Conservation (phyloP, 1,140 invertebrate species). For the Helicoverpa zea region DNA sequence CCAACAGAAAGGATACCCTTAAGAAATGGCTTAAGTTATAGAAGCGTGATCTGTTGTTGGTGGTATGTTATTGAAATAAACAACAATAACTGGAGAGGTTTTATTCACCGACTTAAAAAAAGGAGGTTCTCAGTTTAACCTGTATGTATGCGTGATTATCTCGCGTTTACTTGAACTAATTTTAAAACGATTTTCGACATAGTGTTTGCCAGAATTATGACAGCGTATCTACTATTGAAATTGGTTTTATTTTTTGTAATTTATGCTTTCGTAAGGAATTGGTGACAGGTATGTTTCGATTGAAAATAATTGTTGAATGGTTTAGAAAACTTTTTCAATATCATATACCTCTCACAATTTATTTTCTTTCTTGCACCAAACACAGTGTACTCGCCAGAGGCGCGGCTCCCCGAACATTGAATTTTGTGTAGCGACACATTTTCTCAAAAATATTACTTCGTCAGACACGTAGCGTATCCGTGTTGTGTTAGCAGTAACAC, state of each 20-base stretch:
- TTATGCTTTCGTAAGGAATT: no score
- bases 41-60: slow-evolving; percentile 4
- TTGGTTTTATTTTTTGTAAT: no score
- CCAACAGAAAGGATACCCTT: slow-evolving; percentile 69
- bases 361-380: slow-evolving; percentile 49
- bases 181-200: no score
- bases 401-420: slow-evolving; percentile 69
- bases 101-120: no score
- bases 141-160: no score
- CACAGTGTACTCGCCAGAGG: slow-evolving; percentile 56
- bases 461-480: slow-evolving; percentile 16
- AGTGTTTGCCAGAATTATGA: no score
- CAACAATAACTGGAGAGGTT: not conserved
- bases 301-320: no score
- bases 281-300: no score
- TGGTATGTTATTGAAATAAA: not conserved
- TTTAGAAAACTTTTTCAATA: no score
- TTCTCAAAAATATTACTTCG: slow-evolving; percentile 58
- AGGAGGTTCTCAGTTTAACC: no score
- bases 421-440: slow-evolving; percentile 69
- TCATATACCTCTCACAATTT: not conserved
- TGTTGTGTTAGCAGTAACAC: slow-evolving; percentile 30
- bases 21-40: slow-evolving; percentile 46
- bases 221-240: no score
- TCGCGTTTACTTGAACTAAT: no score